Evolutionary conservation across 53 echinoderm and acorn worm species (phyloP), one percentile per base, ranked within the genome.

Genomic region (Pentamera pediparva): DNA sequence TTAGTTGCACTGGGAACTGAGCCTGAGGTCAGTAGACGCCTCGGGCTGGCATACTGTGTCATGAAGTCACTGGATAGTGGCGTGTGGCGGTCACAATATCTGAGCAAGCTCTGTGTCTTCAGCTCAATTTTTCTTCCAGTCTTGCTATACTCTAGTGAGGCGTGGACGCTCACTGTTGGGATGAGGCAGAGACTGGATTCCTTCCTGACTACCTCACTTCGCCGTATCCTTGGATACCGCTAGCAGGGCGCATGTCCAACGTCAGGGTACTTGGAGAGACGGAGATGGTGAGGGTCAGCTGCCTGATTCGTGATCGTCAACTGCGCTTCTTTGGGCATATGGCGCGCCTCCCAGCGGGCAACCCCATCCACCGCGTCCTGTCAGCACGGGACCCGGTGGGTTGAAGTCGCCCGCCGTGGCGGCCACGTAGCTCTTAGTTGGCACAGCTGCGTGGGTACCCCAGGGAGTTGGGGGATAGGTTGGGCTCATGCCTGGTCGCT

Each of bases 61-160:
- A 70, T 70, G 70, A 31, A 17, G 47, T 70, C 45, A 70, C 70
- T 47, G 70, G 70, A 70, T 70, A 45, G 51, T 70, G 48, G 47
- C 13, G 70, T 70, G 13, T 70, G 70, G 70, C 70, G 49, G 9
- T 70, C 48, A 45, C 50, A 26, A 29, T 70, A 70, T 50, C 70
- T 70, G 70, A 28, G 50, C 70, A 70, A 70, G 31, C 15, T 70
- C 70, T 12, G 62, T 35, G 31, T 62, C 22, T 62, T 62, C 30
- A 21, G 62, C 11, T 25, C 62, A 9, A 24, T 1, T 11, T 24
- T 70, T 19, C 70, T 70, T 70, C 70, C 48, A 70, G 70, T 47
- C 70, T 19, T 69, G 70, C 70, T 70, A 7, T 70, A 70, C 47
- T 62, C 34, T 62, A 50, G 70, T 11, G 45, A 70, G 70, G 51